A percentile compares a stretch with the other conserved stretches of the same genome.
phyloP scores from a whole-genome alignment of 2,888 invertebrate species.

The Sphecodes monilicornis region DNA sequence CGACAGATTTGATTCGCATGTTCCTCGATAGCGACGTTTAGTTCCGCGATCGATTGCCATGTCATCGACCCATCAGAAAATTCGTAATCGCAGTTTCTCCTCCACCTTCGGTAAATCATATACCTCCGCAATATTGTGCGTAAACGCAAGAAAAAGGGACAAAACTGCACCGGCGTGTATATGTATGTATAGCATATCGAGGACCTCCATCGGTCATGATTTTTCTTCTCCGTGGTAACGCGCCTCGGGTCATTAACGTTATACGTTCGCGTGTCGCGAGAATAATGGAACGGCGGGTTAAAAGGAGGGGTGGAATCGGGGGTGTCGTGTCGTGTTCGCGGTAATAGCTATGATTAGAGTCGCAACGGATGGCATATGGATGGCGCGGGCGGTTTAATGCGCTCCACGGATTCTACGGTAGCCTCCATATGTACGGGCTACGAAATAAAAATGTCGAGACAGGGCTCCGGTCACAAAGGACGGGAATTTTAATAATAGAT shows the following conservation, averaged over 20 bases:
- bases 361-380: slow-evolving; percentile 77
- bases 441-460: slow-evolving; percentile 73
- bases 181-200: background rate
- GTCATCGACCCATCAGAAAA: slow-evolving; percentile 1
- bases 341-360: slow-evolving; percentile 75
- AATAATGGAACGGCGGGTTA: slow-evolving; percentile 57
- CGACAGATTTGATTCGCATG: background rate
- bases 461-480: slow-evolving; percentile 73
- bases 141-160: slow-evolving; percentile 12
- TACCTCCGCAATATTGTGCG: background rate
- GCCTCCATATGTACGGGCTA: slow-evolving; percentile 79
- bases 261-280: slow-evolving; percentile 41
- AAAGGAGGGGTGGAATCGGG: slow-evolving; percentile 50
- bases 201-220: slow-evolving; percentile 39
- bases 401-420: slow-evolving; percentile 66
- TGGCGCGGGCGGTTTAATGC: slow-evolving; percentile 71
- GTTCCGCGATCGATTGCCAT: background rate
- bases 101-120: background rate
- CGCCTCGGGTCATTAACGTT: slow-evolving; percentile 57
- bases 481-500: slow-evolving; percentile 83
- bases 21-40: background rate
- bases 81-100: background rate
- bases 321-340: slow-evolving; percentile 50
- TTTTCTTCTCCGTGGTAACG: slow-evolving; percentile 45
- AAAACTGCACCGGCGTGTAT: background rate